Percentiles rank a stretch among this genome's conserved stretches.
phyloP scores from a whole-genome alignment of 2,113 vertebrate genomes.

The Gallinago paraguaiae region DNA sequence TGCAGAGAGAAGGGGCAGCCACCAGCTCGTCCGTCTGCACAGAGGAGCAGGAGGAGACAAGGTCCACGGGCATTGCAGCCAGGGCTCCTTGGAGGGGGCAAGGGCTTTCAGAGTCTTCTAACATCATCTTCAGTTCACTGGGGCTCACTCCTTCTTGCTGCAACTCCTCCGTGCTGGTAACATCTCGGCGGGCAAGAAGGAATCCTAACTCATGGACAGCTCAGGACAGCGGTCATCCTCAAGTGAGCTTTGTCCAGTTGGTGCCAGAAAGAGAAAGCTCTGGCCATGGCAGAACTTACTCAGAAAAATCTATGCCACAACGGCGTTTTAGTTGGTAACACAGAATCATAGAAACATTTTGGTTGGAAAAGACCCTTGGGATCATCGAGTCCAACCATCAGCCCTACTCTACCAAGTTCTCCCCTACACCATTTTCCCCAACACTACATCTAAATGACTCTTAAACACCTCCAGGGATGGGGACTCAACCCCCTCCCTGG shows the following conservation, averaged over 20 bases:
- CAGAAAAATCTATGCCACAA: neutral
- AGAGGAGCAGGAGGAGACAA: neutral
- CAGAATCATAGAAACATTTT: too few relatives aligned
- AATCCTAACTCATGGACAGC: neutral
- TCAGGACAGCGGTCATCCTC: neutral
- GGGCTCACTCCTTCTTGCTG: neutral
- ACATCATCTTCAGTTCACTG: neutral
- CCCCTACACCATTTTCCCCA: too few relatives aligned
- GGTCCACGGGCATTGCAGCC: neutral
- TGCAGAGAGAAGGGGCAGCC: neutral
- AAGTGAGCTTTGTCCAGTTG: neutral
- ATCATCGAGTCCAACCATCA: too few relatives aligned
- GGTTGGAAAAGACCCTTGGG: too few relatives aligned
- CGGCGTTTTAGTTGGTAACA: neutral
- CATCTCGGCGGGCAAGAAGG: fast-evolving
- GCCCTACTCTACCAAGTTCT: too few relatives aligned
- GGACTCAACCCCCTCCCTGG: too few relatives aligned
- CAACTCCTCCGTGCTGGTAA: neutral
- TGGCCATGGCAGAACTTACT: neutral
- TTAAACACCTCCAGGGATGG: too few relatives aligned
- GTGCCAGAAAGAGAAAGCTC: neutral
- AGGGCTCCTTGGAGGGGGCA: neutral
- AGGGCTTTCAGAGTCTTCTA: neutral
- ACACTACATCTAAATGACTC: too few relatives aligned
- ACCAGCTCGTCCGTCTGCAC: neutral